Conservation (phyloP, 2,888 invertebrate genomes). For the Campaea margaritaria region DNA sequence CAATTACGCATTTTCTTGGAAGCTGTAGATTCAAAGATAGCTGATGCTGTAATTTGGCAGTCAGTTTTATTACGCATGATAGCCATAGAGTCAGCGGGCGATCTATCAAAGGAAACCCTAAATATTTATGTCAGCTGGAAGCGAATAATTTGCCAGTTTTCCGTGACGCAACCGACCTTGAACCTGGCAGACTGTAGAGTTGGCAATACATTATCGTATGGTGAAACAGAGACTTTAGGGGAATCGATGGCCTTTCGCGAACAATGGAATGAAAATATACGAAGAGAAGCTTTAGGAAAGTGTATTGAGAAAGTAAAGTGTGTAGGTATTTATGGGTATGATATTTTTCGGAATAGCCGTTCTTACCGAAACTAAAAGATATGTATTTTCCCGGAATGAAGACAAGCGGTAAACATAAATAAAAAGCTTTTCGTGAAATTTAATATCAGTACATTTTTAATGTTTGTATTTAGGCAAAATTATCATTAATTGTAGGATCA, state of each 20-base stretch:
- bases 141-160: conserved; percentile 33
- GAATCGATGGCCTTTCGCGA: conserved; percentile 26
- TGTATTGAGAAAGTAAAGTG: conserved; percentile 6
- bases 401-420: no score
- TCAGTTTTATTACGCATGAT: conserved; percentile 34
- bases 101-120: conserved; percentile 30
- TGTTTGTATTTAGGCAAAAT: no score
- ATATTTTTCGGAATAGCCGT: no score
- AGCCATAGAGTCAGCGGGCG: conserved; percentile 10
- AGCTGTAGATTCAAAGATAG: conserved; percentile 30
- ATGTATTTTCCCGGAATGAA: no score
- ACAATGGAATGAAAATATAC: conserved; percentile 20
- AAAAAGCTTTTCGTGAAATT: no score
- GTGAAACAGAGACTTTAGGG: conserved; percentile 24
- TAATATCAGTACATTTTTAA: no score
- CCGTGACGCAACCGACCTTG: conserved; percentile 58
- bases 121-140: conserved; percentile 49
- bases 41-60: conserved; percentile 31
- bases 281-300: conserved; percentile 1
- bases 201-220: conserved; percentile 45
- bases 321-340: neutral
- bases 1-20: conserved; percentile 34
- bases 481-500: no score
- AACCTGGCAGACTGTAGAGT: conserved; percentile 49
- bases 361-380: no score